Evolutionary conservation across 2,113 vertebrate species (phyloP).

Genomic region (Cyprinodon tularosa): DNA sequence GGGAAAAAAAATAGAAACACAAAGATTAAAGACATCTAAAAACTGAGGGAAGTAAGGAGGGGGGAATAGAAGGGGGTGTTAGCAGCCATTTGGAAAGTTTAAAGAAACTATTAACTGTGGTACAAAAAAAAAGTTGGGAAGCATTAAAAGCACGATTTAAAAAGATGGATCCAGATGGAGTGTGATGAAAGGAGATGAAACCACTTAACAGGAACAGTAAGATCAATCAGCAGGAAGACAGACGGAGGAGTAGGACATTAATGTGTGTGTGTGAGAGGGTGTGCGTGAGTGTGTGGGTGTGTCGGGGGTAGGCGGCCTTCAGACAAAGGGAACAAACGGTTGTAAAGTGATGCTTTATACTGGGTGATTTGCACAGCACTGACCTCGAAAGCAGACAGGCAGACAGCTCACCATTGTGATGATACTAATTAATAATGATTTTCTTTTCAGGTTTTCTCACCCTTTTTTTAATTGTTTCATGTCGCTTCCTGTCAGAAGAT

Average conservation of each 20-base stretch:
- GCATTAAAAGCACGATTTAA: conserved; percentile 59
- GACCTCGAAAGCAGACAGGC: conserved; percentile 36
- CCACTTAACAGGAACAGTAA: conserved; percentile 71
- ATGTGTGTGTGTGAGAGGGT: conserved; percentile 11
- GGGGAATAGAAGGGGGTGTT: conserved; percentile 29
- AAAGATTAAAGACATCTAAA: conserved; percentile 51
- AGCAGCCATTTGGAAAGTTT: conserved; percentile 62
- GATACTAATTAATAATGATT: background rate
- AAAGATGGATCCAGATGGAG: conserved; percentile 73
- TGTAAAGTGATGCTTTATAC: conserved; percentile 56
- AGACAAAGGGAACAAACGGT: conserved; percentile 40
- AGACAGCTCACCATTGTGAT: conserved; percentile 2
- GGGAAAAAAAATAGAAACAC: conserved; percentile 23
- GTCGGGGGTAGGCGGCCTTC: conserved; percentile 6
- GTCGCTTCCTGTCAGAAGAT: background rate
- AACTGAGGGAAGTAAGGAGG: background rate
- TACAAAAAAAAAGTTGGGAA: conserved; percentile 46
- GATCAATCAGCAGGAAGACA: conserved; percentile 69
- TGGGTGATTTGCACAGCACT: conserved; percentile 51
- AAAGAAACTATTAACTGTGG: conserved; percentile 58
- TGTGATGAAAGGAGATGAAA: conserved; percentile 74
- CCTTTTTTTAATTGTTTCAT: background rate
- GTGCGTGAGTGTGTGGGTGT: conserved; percentile 11
- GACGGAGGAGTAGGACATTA: conserved; percentile 50
- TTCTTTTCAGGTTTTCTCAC: background rate